These are phyloP conservation scores for Thyatira batis DNA, from an alignment of 2,888 invertebrate genomes.

Conservation along the genomic window DNA sequence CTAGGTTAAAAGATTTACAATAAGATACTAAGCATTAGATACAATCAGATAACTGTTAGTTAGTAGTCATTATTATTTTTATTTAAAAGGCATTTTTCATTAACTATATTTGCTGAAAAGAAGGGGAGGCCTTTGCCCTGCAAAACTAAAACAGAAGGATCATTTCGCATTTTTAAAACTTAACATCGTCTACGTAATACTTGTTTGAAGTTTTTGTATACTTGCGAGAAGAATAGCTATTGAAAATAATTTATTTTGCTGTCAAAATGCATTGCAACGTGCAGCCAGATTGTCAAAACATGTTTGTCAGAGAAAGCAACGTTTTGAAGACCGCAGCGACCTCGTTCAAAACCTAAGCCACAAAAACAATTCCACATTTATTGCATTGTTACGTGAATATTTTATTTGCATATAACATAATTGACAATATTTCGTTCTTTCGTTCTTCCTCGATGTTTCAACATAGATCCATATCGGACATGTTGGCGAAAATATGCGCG, in stretches of 20 bases:
- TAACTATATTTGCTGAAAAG: too few species aligned
- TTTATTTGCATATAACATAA: slow-evolving; percentile 2
- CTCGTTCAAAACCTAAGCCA: slow-evolving; percentile 11
- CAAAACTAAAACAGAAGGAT: too few species aligned
- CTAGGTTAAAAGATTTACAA: too few species aligned
- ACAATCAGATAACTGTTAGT: too few species aligned
- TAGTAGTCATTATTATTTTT: too few species aligned
- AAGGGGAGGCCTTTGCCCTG: too few species aligned
- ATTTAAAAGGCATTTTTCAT: too few species aligned
- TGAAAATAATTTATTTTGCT: not conserved
- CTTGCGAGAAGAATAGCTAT: not conserved
- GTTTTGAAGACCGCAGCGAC: slow-evolving; percentile 16
- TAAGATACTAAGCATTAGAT: too few species aligned
- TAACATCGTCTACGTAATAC: too few species aligned
- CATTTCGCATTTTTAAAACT: too few species aligned
- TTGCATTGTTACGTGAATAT: slow-evolving; percentile 18
- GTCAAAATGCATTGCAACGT: not conserved
- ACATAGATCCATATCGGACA: not conserved
- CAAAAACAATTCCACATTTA: slow-evolving; percentile 19
- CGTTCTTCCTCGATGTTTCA: slow-evolving; percentile 3
- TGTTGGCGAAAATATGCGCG: not conserved
- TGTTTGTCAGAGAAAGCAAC: slow-evolving; percentile 16
- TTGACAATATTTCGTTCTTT: slow-evolving; percentile 9
- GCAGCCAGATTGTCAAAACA: not conserved
- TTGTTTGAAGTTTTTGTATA: not conserved